Base-by-base conservation (phyloP, 1,140 invertebrate species). In the Drosophila arawakana region DNA sequence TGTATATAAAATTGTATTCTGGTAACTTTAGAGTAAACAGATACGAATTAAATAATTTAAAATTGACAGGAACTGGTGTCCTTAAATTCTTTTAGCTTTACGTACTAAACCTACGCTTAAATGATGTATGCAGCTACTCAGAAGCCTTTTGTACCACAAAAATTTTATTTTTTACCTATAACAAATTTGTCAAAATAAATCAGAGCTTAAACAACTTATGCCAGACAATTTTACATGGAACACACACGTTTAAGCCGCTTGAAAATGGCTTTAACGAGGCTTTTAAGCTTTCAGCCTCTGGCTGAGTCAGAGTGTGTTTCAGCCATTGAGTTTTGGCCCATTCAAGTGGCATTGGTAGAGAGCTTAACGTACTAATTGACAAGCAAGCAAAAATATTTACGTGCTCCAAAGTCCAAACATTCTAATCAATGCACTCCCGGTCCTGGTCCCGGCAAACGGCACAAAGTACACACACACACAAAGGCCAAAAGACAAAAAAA, bases 361-460 rank as follows among this genome's bases (percentile, higher is more conserved):
- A 80, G 84, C 83, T 88, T 83, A 89, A 63, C 83, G 76, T 72
- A 81, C 84, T 89, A 89, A 89, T 89, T 89, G 84, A 89, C 84
- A 89, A 68, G 85, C 81, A 89, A 89, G 84, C 85, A 90, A 89
- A 84, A 89, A 89, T 90, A 89, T 89, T 89, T 89, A 78, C 85
- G 78, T 84, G 83, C 84, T 88, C 49, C 55, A 85, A 80, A 89
- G 85, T 89, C 85, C 85, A 89, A 89, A 89, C 84, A 89, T 90
- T 90, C 84, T 89, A 89, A 89, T 89, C 84, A 89, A 89, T 89
- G 84, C 85, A 89, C 77, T 80, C 43, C 59, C n/a, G 30, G 67
- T 41, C 43, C 34, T 21, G 2, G 18, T 21, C 18, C 18, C 18
- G 18, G 18, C 18, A 21, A 21, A 21, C 18, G 11, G 13, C 44